Base-by-base conservation (phyloP, 2,797 vertebrate species). In the Clamator glandarius region DNA sequence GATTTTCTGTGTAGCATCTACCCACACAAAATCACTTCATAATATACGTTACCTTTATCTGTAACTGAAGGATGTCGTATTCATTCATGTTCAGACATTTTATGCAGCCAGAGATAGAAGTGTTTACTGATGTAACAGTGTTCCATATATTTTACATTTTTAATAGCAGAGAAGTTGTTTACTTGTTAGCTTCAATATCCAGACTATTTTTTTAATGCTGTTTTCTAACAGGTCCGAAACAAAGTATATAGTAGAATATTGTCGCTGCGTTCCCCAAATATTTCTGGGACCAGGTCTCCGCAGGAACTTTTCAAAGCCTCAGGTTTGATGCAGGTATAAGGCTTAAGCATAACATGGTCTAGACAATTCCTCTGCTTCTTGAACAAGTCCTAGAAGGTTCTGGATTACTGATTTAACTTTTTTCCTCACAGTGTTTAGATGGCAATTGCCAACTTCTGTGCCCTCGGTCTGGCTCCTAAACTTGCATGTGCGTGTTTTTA, bases 221-320 rank as follows among this genome's bases (percentile, higher is more conserved):
- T 78, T 73, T 92, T 95, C 77, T 51, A 10, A 68, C 97, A 99
- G 99, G 98, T 96, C 79, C 98, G 99, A 97, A 99, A 99, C 96
- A 99, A 98, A 96, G 98, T 99, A 2, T 99, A 99, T 61, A 99
- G 98, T 79, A 98, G 98, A 84, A 98, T 99, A 96, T 87, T 99
- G 95, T 98, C 99, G 29, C 98, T 99, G 82, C 97, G 98, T 69
- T 98, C 99, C 39, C 98, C 99, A 91, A 98, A 98, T 96, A 98
- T 99, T 78, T 98, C 98, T 35, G 99, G 98, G 64, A 99, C 98
- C 13, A 98, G 99, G 84, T 99, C 99, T 8, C 99, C 99, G 0
- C 99, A 99, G 97, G 99, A 99, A 77, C 98, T 99, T 51, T 98
- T 99, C 85, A 99, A 98, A 97, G 98, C 99, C 12, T 99, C 99